Base-by-base conservation (phyloP, 2,888 invertebrate genomes). In the Tachina fera region DNA sequence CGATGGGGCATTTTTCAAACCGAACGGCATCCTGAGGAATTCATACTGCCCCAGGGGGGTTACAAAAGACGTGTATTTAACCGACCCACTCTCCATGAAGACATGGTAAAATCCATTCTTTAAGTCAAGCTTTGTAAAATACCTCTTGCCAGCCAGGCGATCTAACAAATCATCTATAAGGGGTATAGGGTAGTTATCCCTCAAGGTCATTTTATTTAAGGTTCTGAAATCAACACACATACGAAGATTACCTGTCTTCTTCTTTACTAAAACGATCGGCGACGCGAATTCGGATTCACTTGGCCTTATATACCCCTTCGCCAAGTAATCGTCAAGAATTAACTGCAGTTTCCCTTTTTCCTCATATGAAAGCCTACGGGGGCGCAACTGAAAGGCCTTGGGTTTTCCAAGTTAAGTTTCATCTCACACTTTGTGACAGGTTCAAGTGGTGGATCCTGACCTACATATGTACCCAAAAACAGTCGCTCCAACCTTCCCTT, bases 121-220 rank as follows among this genome's bases (percentile, higher is more conserved):
- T 11, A 83, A 58, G 43, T 85, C 84, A n/a, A 85, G 51, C 22
- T 74, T 81, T 45, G 84, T 77, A 68, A 85, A 81, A 10, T 51
- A 47, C 13, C 41, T 56, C 10, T 80, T 77, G 0, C 67, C 51
- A 8, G 51, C 43, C 11, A 84, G 31, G 1, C 45, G 58, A 1
- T 83, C 83, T 63, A 84, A 71, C 1, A 76, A 16, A 6, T 80
- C 84, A 22, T 84, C 84, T 4, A 84, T 84, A 5, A 79, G 43
- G 4, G 84, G 84, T 11, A 84, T 77, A 8, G 84, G 84, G 14
- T 80, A 84, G 58, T 60, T 83, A 45, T 45, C 49, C 16, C 60
- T 65, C 13, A 31, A 11, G 14, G 79, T 75, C 1, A 19, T 39
- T 41, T 75, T 75, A 47, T 84, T 84, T 31, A 79, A 51, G 9